These are phyloP conservation scores for Bombyx mandarina DNA, from an alignment of 1,140 invertebrate genomes.

Conservation along the genomic window DNA sequence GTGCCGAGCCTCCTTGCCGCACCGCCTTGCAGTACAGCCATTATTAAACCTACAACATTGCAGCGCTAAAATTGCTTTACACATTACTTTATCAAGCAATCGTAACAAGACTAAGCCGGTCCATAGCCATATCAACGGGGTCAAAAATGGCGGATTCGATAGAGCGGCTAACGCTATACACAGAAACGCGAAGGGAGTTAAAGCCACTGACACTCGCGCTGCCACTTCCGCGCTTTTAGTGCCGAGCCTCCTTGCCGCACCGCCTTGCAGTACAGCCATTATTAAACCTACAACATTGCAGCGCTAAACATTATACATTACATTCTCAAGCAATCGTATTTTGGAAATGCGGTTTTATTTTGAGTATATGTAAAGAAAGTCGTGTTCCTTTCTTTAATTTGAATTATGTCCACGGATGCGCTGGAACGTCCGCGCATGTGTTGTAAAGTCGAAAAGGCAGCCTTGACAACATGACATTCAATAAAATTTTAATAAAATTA, in stretches of 20 bases:
- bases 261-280: conserved; percentile 96
- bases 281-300: conserved; percentile 71
- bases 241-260: conserved; percentile 83
- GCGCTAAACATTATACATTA: background rate
- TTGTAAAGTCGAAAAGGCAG: too few relatives aligned
- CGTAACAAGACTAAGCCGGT: conserved; percentile 84
- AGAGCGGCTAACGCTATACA: conserved; percentile 82
- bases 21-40: conserved; percentile 94
- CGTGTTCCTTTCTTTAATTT: too few relatives aligned
- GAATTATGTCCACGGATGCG: too few relatives aligned
- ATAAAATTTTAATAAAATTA: too few relatives aligned
- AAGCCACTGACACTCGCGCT: conserved; percentile 83
- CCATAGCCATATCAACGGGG: conserved; percentile 75
- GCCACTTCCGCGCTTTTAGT: conserved; percentile 74
- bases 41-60: conserved; percentile 76
- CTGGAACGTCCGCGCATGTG: too few relatives aligned
- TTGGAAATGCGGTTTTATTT: too few relatives aligned
- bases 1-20: conserved; percentile 82
- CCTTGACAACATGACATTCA: too few relatives aligned
- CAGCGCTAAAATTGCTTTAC: background rate
- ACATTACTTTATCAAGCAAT: background rate
- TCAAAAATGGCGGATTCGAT: conserved; percentile 19
- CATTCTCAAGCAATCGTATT: background rate
- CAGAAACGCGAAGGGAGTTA: conserved; percentile 92
- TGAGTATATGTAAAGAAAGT: too few relatives aligned